phyloP scores from a whole-genome alignment of 2,797 vertebrate genomes.

The Lithobates sylvaticus region DNA sequence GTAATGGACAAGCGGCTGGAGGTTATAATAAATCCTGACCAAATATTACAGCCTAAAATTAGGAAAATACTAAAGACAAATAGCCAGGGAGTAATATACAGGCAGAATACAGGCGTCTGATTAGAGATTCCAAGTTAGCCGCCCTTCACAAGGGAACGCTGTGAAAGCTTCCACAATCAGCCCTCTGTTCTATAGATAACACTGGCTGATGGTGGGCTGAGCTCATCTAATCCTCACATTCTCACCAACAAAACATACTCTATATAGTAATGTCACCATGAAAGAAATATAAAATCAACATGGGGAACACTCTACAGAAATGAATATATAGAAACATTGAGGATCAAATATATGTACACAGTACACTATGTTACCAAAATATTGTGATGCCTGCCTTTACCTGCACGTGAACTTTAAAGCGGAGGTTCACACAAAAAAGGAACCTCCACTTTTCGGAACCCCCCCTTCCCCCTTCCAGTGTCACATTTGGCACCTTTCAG shows the following conservation, averaged over 20 bases:
- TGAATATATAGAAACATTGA: too few species aligned
- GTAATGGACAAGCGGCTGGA: neutral
- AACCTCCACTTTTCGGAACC: too few species aligned
- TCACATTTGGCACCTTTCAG: too few species aligned
- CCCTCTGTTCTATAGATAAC: conserved; percentile 1
- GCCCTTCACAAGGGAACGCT: neutral
- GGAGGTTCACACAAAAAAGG: too few species aligned
- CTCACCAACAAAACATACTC: neutral
- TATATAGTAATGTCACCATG: neutral
- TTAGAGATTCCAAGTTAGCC: neutral
- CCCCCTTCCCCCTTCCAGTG: too few species aligned
- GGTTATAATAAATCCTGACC: neutral
- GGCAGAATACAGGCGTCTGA: neutral
- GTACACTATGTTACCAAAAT: too few species aligned
- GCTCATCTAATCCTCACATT: conserved; percentile 6
- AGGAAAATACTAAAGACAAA: neutral
- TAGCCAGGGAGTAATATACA: neutral
- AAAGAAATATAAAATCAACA: too few species aligned
- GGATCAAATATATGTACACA: too few species aligned
- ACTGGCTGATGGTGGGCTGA: neutral
- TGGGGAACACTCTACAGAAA: too few species aligned
- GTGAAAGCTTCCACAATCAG: neutral
- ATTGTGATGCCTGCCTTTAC: too few species aligned
- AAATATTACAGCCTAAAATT: neutral
- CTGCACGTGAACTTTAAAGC: too few species aligned